Base-by-base conservation (phyloP, 1,140 invertebrate genomes). In the Drosophila guanche region DNA sequence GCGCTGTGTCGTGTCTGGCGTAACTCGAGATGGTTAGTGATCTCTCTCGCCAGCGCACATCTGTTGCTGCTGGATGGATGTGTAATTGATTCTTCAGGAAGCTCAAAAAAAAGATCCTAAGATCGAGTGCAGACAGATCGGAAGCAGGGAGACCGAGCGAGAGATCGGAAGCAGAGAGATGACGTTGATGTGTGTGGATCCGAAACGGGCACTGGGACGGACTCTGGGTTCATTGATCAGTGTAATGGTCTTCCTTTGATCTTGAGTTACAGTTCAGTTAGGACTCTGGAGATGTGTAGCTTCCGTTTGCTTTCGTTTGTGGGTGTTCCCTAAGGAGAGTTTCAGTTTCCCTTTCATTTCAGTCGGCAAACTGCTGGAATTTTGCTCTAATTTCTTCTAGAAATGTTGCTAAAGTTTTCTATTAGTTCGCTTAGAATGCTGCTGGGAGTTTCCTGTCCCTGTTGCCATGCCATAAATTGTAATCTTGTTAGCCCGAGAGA, bases 51-150 rank as follows among this genome's bases (percentile, higher is more conserved):
- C 51, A 45, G 29, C 45, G 6, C 57, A 68, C 81, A 85, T 85
- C 81, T 85, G 81, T 77, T 85, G 74, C 77, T 86, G 76, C 65
- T 41, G 55, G 43, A 79, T 46, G 40, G 42, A n/a, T 42, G 52
- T 71, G 79, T 68, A 83, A 84, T 76, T 78, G 75, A 84, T 45
- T 81, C 74, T 75, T 86, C 78, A 85, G 81, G 81, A 85, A 85
- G 70, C 74, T 51, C 67, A 60, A 55, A 74, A 83, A 74, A 79
- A 50, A 56, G 16, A 23, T 25, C 52, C 22, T 42, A 52, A 6
- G 57, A 40, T 53, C 41, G 16, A 33, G 25, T 47, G 58, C 76
- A 84, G 80, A 83, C 78, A 86, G 74, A 83, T 88, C 83, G 81
- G 81, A 86, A 86, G 81, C 78, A 86, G 55, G 4, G 33, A 7